Conservation (phyloP, 1,140 invertebrate species). For the Onthophagus taurus region DNA sequence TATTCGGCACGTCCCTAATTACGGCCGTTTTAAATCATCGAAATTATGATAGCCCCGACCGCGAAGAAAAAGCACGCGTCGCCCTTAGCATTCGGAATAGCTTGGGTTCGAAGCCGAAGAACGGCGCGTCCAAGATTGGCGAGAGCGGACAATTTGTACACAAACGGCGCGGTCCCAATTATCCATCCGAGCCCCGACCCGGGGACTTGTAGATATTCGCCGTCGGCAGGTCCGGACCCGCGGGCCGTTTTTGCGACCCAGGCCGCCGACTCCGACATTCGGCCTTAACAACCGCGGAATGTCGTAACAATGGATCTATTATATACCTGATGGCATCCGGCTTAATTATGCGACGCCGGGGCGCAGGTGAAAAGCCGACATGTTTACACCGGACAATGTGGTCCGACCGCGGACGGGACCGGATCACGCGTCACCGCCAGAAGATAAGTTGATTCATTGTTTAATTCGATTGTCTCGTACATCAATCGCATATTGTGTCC, state of each 20-base stretch:
- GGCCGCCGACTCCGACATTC: slow-evolving; percentile 27
- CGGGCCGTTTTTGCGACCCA: too few relatives aligned
- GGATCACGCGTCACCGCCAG: slow-evolving; percentile 16
- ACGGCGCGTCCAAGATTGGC: too few relatives aligned
- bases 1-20: too few relatives aligned
- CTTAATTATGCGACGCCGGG: slow-evolving; percentile 24
- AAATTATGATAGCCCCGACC: too few relatives aligned
- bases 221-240: slow-evolving; percentile 18
- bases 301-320: slow-evolving; percentile 33
- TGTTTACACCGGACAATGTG: slow-evolving; percentile 16
- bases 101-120: slow-evolving; percentile 1
- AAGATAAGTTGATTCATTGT: slow-evolving; percentile 21
- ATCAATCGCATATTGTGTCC: slow-evolving; percentile 10
- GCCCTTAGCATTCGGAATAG: too few relatives aligned
- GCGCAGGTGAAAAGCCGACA: slow-evolving; percentile 15
- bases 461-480: slow-evolving; percentile 9
- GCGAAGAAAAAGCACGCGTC: too few relatives aligned
- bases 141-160: slow-evolving; percentile 12
- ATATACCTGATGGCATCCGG: slow-evolving; percentile 28
- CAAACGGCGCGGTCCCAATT: slow-evolving; percentile 7
- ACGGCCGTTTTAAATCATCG: too few relatives aligned
- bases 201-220: slow-evolving; percentile 11
- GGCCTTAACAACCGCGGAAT: slow-evolving; percentile 27
- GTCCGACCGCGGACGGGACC: slow-evolving; percentile 8
- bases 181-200: neutral